Base-by-base conservation (phyloP, 2,888 invertebrate species). In the Caenorhabditis panamensis region DNA sequence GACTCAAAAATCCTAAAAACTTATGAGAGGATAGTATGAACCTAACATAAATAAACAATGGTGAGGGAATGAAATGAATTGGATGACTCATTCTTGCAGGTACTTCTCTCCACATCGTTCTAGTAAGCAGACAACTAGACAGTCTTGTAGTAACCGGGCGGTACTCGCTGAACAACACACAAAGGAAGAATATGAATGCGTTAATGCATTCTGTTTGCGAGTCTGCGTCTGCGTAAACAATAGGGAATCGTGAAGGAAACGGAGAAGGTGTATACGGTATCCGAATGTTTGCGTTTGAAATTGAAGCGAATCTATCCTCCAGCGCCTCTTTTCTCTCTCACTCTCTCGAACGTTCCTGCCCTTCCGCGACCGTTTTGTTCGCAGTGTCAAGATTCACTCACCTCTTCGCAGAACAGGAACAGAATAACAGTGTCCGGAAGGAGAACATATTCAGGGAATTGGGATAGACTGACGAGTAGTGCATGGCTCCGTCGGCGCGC, bases 261-360 rank as follows among this genome's bases (percentile, higher is more conserved):
- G 41, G 44, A 59, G 31, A 49, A 44, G 47, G 41, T 26, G 59
- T 66, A n/a, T n/a, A 75, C 66, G 61, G 61, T 66, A 75, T 41
- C 41, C 63, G 58, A 58, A n/a, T 75, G 75, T 75, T 75, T 75
- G 75, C 59, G 59, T 75, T 75, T 75, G 75, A 75, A 75, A 75
- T 75, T 66, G 75, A 75, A 59, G 73, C 61, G 64, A 47, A 28
- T 16, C 6, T 36, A 20, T 8, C 41, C 36, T 58, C 51, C 36
- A 41, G 54, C 66, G 53, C 66, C 61, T 59, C 31, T 44, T 13
- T 26, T 47, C 37, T 51, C 49, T 24, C 68, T 18, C 64, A 59
- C 58, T 73, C 37, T 54, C 63, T 63, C 63, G 63, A 63, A 49
- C 58, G 26, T 37, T 22, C 51, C 18, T 22, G 28, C 56, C 44